Base-by-base conservation (phyloP, 2,888 invertebrate species). In the Clistopyga incitator region DNA sequence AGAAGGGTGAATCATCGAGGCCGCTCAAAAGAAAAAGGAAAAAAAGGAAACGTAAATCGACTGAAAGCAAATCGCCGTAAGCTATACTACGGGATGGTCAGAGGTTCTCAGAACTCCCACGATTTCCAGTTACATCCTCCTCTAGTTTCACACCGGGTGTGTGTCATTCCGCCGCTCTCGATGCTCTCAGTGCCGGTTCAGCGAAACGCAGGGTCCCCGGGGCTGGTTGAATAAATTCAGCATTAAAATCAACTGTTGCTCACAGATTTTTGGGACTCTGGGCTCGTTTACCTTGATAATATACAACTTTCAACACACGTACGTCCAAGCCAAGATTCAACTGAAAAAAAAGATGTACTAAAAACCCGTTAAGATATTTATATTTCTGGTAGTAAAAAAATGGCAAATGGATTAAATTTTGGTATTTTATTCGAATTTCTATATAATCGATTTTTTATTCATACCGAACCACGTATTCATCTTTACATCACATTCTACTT, bases 41-140 rank as follows among this genome's bases (percentile, higher is more conserved):
- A 52, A 34, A 34, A 34, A n/a, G 13, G 18, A 47, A 45, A 65
- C n/a, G 34, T 71, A 64, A 47, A 42, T 3, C 54, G 3, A 56
- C 15, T 20, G 61, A 29, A 50, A 47, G 20, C 38, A 47, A 65
- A 67, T 52, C 18, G 65, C 29, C 78, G 54, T 38, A 29, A 72
- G 71, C 29, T 18, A 64, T 71, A 68, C 20, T 23, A 34, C 29
- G 42, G 45, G 47, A 47, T 29, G 65, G 42, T 79, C 54, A 59
- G 23, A 72, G 23, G 34, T 79, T 79, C 72, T 79, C 20, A 56
- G 47, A 67, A 79, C 20, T 56, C 34, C 72, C 42, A 42, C 42
- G 45, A 65, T 29, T 74, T 54, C 70, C 54, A 71, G 71, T 54
- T 64, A 67, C 67, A 50, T 71, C 54, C 54, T 45, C 59, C 34